A percentile compares a stretch with the other conserved stretches of the same genome.
These are phyloP conservation scores for Colius striatus DNA, from an alignment of 2,113 vertebrate species.

Conservation along the genomic window DNA sequence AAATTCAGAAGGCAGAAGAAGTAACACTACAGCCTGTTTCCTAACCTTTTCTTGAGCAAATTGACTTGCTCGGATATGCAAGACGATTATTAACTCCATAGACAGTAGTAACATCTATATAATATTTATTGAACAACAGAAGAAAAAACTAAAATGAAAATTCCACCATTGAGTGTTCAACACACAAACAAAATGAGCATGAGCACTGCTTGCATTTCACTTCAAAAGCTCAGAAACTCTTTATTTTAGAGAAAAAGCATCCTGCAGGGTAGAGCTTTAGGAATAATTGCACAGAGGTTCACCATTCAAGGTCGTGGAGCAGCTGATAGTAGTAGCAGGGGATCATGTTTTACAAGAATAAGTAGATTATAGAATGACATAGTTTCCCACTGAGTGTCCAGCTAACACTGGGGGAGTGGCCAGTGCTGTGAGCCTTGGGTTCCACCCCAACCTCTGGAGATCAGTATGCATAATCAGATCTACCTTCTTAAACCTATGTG, in stretches of 20 bases:
- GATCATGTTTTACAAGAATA: background rate
- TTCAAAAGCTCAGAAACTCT: background rate
- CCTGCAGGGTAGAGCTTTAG: background rate
- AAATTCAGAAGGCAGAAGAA: background rate
- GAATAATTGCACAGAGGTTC: background rate
- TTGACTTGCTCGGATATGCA: slow-evolving; percentile 29
- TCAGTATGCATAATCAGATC: background rate
- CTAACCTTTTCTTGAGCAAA: slow-evolving; percentile 40
- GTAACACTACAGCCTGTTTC: slow-evolving; percentile 1
- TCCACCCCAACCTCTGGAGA: background rate
- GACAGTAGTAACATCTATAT: slow-evolving; percentile 36
- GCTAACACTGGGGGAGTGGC: background rate
- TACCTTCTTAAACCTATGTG: background rate
- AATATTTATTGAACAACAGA: background rate
- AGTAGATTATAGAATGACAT: background rate
- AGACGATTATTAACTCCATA: slow-evolving; percentile 35
- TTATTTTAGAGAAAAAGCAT: background rate
- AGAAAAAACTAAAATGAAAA: background rate
- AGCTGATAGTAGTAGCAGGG: background rate
- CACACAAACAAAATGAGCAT: background rate
- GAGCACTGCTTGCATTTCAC: background rate
- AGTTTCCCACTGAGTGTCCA: background rate
- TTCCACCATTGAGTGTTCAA: fast-evolving
- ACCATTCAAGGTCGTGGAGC: background rate
- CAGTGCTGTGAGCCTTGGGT: background rate